These are phyloP conservation scores for Thamnophis elegans DNA, from an alignment of 2,797 vertebrate genomes.

Conservation along the genomic window DNA sequence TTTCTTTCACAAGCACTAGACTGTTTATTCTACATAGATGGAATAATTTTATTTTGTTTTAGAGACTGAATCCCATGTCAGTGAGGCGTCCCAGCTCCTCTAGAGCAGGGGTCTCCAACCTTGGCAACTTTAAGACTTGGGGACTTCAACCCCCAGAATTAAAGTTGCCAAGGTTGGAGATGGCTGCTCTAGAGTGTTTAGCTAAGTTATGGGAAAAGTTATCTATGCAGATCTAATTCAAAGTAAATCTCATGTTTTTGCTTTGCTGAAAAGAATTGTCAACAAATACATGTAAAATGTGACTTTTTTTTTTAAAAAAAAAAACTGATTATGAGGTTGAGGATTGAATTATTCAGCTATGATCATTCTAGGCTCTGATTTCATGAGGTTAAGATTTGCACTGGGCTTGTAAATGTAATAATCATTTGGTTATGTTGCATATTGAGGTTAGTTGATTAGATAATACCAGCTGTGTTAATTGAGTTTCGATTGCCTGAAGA, in stretches of 20 bases:
- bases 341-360: neutral
- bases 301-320: neutral
- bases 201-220: neutral
- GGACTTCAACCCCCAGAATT: too few relatives aligned
- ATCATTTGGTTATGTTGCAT: neutral
- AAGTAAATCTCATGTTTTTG: neutral
- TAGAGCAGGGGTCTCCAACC: neutral
- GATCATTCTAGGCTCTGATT: neutral
- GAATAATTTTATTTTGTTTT: neutral
- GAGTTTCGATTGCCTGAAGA: neutral
- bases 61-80: neutral
- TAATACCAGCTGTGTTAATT: neutral
- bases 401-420: neutral
- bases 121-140: too few relatives aligned
- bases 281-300: neutral
- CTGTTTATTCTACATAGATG: neutral
- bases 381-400: neutral
- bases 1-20: neutral
- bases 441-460: neutral
- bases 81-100: neutral
- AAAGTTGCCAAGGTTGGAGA: too few relatives aligned
- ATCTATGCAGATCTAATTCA: neutral
- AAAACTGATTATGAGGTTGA: neutral
- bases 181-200: neutral
- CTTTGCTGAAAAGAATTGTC: neutral